phyloP scores from a whole-genome alignment of 2,113 vertebrate species.

The Sigmodon hispidus region DNA sequence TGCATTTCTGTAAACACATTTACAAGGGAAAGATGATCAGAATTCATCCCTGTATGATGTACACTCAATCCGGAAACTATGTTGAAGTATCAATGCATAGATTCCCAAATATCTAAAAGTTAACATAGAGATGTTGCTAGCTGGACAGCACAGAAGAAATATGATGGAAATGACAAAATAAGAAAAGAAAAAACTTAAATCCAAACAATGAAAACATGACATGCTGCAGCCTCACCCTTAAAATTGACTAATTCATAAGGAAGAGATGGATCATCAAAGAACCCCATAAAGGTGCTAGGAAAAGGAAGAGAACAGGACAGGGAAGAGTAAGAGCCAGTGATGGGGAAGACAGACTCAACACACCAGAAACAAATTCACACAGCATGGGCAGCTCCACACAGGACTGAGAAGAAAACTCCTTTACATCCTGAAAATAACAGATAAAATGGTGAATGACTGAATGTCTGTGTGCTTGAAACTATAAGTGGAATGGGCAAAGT shows the following conservation, averaged over 20 bases:
- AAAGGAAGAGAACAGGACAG: neutral
- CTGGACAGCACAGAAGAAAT: neutral
- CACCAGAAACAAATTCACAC: neutral
- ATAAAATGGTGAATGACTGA: neutral
- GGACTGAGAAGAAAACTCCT: neutral
- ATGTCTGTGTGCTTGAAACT: neutral
- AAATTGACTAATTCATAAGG: neutral
- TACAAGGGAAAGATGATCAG: too few species aligned
- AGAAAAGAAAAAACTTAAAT: neutral
- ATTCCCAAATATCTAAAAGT: conserved; percentile 25
- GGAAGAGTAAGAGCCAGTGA: neutral
- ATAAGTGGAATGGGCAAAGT: neutral
- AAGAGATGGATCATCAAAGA: neutral
- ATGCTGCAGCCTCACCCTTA: neutral
- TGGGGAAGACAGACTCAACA: neutral
- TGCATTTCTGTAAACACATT: neutral
- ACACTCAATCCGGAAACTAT: conserved; percentile 1
- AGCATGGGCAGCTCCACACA: neutral
- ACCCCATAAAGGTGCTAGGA: neutral
- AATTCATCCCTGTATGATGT: neutral
- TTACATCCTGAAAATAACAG: neutral
- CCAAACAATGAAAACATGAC: conserved; percentile 9
- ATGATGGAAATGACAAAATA: neutral
- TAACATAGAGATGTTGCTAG: neutral
- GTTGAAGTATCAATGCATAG: neutral